Conservation (phyloP, 2,888 invertebrate species). For the Tricholauxania praeusta region DNA sequence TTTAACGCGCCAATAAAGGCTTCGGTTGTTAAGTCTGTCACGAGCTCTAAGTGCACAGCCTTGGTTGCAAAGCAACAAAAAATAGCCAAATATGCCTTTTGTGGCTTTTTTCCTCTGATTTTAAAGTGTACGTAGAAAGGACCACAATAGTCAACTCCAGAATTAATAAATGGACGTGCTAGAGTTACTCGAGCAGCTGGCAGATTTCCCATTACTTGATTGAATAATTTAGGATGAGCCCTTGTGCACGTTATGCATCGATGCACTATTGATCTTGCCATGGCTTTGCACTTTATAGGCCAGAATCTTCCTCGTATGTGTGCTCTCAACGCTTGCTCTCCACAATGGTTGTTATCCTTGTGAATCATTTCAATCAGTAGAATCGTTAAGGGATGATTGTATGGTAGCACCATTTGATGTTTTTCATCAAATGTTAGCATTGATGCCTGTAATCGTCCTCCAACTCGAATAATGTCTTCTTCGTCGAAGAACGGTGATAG, state of each 20-base stretch:
- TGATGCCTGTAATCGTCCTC: not conserved
- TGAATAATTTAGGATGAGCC: not conserved
- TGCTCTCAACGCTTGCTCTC: not conserved
- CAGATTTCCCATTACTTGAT: slow-evolving; percentile 10
- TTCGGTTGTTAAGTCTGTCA: slow-evolving; percentile 31
- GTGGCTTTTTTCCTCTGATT: slow-evolving; percentile 22
- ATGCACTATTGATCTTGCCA: not conserved
- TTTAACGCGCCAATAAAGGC: slow-evolving; percentile 37
- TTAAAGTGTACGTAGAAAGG: not conserved
- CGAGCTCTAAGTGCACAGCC: slow-evolving; percentile 40
- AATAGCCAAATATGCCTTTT: slow-evolving; percentile 28
- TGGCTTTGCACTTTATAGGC: not conserved
- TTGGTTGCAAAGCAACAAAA: slow-evolving; percentile 22
- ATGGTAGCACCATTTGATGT: not conserved
- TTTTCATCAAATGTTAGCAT: not conserved
- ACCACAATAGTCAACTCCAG: too few relatives aligned
- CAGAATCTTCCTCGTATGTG: not conserved
- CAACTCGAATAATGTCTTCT: not conserved
- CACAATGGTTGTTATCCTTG: not conserved
- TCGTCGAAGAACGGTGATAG: not conserved
- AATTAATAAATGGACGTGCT: not conserved
- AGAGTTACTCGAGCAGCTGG: slow-evolving; percentile 24
- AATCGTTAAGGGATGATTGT: not conserved
- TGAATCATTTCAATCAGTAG: not conserved
- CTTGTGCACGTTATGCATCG: not conserved